Conservation (phyloP, 64 coral and sea anemone species). For the Montipora efflorescens region DNA sequence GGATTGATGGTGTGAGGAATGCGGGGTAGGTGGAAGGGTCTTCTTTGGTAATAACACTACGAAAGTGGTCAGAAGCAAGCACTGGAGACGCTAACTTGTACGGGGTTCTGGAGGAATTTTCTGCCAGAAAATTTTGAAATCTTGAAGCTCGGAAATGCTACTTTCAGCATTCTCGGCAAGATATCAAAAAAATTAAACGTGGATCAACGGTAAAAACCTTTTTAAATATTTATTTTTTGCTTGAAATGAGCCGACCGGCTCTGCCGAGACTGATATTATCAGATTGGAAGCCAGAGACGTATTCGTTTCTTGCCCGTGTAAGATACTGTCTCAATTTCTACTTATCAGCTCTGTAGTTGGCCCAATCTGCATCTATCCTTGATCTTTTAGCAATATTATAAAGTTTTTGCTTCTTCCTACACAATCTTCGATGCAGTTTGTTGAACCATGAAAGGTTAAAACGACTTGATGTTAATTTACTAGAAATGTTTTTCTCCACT, state of each 20-base stretch:
- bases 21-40: background rate
- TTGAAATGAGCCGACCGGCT: too few relatives aligned
- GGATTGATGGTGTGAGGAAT: too few relatives aligned
- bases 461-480: constrained; percentile 72
- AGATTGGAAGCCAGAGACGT: constrained; percentile 37
- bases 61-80: background rate
- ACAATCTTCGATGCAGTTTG: constrained; percentile 37
- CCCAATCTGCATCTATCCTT: constrained; percentile 37
- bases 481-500: constrained; percentile 58
- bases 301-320: constrained; percentile 26
- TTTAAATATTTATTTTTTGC: too few relatives aligned
- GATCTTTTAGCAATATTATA: constrained; percentile 68
- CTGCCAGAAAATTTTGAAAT: too few relatives aligned
- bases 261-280: background rate
- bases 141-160: too few relatives aligned
- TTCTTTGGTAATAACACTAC: constrained; percentile 66
- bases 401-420: constrained; percentile 62
- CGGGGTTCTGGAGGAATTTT: too few relatives aligned
- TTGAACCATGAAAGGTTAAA: constrained; percentile 69
- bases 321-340: constrained; percentile 38
- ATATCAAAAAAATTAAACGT: too few relatives aligned
- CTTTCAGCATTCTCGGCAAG: too few relatives aligned
- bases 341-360: constrained; percentile 19
- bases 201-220: too few relatives aligned
- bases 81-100: too few relatives aligned